Evolutionary conservation across 2,888 invertebrate species (phyloP).

Genomic region (Agonopterix arenella): DNA sequence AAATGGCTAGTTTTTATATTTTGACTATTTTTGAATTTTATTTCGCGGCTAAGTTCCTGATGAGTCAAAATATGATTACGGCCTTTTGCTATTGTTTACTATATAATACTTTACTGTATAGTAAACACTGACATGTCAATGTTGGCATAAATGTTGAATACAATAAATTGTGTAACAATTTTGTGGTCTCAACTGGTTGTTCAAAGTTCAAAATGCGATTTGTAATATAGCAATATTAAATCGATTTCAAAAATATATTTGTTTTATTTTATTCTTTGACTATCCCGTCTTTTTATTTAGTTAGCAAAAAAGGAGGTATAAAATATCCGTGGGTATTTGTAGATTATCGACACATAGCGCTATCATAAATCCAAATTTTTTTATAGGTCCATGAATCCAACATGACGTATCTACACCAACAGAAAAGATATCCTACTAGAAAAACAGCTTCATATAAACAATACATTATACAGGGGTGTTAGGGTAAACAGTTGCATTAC

Average conservation of each 20-base stretch:
- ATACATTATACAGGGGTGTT: no score
- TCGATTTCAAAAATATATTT: slow-evolving; percentile 42
- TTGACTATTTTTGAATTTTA: background rate
- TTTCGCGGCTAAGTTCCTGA: no score
- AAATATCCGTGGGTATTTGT: no score
- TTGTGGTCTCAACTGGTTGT: slow-evolving; percentile 59
- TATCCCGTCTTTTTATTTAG: no score
- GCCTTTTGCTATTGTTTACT: background rate
- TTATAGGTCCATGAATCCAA: no score
- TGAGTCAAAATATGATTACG: background rate
- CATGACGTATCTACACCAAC: no score
- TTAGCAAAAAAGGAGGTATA: no score
- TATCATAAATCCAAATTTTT: no score
- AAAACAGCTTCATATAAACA: no score
- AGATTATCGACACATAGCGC: no score
- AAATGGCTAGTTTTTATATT: background rate
- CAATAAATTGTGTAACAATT: slow-evolving; percentile 33
- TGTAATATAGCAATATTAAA: slow-evolving; percentile 69
- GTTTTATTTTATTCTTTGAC: slow-evolving; percentile 14
- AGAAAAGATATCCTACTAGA: no score
- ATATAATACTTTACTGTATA: background rate
- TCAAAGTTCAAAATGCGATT: slow-evolving; percentile 65
- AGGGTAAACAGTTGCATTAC: no score
- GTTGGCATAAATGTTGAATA: slow-evolving; percentile 13
- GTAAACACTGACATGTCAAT: background rate